These are phyloP conservation scores for Odontocolon sp. DNA, from an alignment of 2,888 invertebrate species.

Conservation along the genomic window DNA sequence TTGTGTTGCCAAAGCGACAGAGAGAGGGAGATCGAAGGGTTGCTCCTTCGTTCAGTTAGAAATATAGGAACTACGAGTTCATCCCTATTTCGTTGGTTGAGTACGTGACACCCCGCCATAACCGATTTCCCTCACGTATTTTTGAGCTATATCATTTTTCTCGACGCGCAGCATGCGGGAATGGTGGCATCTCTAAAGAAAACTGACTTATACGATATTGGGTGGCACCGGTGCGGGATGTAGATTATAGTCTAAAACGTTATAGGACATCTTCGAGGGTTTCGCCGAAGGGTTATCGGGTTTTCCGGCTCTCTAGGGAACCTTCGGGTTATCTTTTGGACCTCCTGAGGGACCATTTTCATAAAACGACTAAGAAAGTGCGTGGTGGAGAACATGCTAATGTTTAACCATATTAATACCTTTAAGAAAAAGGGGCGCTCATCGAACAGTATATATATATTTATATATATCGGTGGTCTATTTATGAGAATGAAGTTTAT, in stretches of 20 bases:
- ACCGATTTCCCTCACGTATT: slow-evolving; percentile 73
- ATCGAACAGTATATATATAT: neutral
- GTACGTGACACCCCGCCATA: slow-evolving; percentile 53
- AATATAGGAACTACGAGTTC: slow-evolving; percentile 26
- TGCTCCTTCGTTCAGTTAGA: neutral
- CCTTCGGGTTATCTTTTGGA: neutral
- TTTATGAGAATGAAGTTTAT: slow-evolving; percentile 47
- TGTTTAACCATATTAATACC: slow-evolving; percentile 15
- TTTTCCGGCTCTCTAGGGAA: neutral
- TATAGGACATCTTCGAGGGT: neutral
- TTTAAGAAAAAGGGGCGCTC: neutral
- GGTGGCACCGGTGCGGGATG: neutral
- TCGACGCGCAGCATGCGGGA: slow-evolving; percentile 51
- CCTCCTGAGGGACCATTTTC: neutral
- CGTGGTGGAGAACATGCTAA: neutral
- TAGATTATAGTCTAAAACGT: slow-evolving; percentile 2
- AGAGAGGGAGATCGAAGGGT: neutral
- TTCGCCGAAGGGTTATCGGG: neutral
- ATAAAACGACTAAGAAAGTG: neutral
- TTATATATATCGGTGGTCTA: slow-evolving; percentile 22
- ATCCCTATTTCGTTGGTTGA: slow-evolving; percentile 26
- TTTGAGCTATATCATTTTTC: slow-evolving; percentile 75
- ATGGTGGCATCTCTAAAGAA: neutral
- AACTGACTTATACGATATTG: slow-evolving; percentile 14
- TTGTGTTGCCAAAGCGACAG: neutral